Evolutionary conservation across 2,888 invertebrate genomes (phyloP).

Genomic region (Scelioninae gen. 1): DNA sequence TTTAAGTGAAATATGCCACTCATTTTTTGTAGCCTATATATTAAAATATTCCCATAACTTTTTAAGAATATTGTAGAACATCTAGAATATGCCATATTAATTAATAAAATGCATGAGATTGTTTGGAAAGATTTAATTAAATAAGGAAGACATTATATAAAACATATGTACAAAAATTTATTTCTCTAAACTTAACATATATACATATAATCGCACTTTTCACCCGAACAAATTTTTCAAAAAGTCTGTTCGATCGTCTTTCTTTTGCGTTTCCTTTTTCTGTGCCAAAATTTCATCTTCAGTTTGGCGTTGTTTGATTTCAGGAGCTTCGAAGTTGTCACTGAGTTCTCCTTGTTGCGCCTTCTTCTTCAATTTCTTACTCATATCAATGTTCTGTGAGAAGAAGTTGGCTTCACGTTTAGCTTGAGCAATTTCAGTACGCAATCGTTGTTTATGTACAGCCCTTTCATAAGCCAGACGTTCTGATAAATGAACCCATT

Average conservation of each 20-base stretch:
- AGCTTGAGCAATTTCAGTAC: conserved; percentile 95
- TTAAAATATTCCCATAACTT: no score
- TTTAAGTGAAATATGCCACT: no score
- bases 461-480: conserved; percentile 96
- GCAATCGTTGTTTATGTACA: conserved; percentile 92
- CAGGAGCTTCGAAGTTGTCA: conserved; percentile 74
- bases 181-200: conserved; percentile 13
- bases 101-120: no score
- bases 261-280: not conserved
- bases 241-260: conserved; percentile 8
- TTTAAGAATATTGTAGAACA: no score
- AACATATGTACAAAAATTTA: conserved; percentile 26
- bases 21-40: no score
- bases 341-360: conserved; percentile 75
- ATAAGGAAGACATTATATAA: not conserved
- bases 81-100: no score
- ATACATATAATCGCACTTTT: conserved; percentile 3
- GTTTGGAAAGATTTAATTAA: not conserved
- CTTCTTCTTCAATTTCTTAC: conserved; percentile 88
- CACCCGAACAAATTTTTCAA: conserved; percentile 4
- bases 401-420: conserved; percentile 96
- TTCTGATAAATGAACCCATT: conserved; percentile 98
- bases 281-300: conserved; percentile 68
- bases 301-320: conserved; percentile 80
- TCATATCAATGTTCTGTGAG: conserved; percentile 92